Conservation (phyloP, 2,113 vertebrate species). For the Rhinolophus ferrumequinum region DNA sequence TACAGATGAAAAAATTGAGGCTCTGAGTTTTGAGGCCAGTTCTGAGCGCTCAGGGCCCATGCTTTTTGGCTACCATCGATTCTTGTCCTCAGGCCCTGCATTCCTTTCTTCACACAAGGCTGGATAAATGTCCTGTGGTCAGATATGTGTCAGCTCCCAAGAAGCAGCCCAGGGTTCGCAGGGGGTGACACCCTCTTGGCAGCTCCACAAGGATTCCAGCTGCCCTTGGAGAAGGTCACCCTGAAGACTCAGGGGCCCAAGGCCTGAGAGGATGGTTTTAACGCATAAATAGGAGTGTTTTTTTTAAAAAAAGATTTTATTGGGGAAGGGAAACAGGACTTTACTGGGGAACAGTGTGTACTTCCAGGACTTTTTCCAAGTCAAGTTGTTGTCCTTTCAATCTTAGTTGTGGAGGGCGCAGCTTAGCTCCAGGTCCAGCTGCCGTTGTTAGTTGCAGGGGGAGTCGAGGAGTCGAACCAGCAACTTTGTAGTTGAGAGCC, state of each 20-base stretch:
- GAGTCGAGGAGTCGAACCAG: too few relatives aligned
- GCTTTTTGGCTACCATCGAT: background rate
- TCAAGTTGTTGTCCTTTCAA: too few relatives aligned
- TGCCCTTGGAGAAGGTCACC: background rate
- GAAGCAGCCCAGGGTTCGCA: background rate
- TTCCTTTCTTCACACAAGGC: background rate
- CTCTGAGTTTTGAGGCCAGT: background rate
- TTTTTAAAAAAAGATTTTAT: too few relatives aligned
- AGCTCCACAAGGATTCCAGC: background rate
- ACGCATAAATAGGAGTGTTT: background rate
- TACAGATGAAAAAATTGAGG: background rate
- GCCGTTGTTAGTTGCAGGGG: too few relatives aligned
- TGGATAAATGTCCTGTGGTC: background rate
- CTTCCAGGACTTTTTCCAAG: too few relatives aligned
- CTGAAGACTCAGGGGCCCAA: background rate
- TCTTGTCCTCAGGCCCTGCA: background rate
- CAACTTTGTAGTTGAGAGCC: too few relatives aligned
- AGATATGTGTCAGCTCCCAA: background rate
- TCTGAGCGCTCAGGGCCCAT: background rate
- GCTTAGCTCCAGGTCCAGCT: too few relatives aligned
- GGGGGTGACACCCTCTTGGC: background rate
- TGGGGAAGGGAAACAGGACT: too few relatives aligned
- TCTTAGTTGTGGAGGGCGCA: too few relatives aligned
- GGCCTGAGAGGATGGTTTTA: background rate
- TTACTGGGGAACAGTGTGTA: too few relatives aligned